Base-by-base conservation (phyloP, 2,797 vertebrate genomes). In the Ateles fusciceps region DNA sequence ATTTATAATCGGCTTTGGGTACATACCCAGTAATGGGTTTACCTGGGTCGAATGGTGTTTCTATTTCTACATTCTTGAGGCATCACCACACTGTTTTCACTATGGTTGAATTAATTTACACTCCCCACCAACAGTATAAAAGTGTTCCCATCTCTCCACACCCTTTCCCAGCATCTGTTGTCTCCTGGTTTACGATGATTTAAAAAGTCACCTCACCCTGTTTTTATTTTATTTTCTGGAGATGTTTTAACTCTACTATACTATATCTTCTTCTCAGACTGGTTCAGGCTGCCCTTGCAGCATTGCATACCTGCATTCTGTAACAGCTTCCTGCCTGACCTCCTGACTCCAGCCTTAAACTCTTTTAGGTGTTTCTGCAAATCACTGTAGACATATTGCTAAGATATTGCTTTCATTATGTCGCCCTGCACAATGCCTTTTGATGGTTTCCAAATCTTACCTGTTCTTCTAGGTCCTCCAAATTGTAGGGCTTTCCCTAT, bases 181-280 rank as follows among this genome's bases (percentile, higher is more conserved):
- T 52, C 52, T 52, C 52, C 52, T 52, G 19, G 52, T 76, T 76
- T 68, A 80, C 3, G 11, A 33, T 22, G 44, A 64, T 64, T 92
- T 94, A 64, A 72, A 85, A 97, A 97, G 26, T 90, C 39, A 64
- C 19, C 71, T 80, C 36, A 89, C 7, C 36, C 44, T 79, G 15
- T 39, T 75, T 74, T 87, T 13, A 19, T 26, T 57, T 80, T 80
- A 8, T 42, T 5, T 46, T n/a, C 52, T 61, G 48, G 26, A 76
- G 80, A 55, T 85, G 59, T 64, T 95, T 96, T 64, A n/a, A 64
- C 85, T 94, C n/a, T 88, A n/a, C 15, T 87, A 12, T 12, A 80
- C 26, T 78, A 17, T 36, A 28, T 71, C 15, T 30, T 52, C 57
- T 75, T 92, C 15, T n/a, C 50, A 9, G 26, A n/a, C 13, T 48